Evolutionary conservation across 2,888 invertebrate species (phyloP).

Genomic region (Drosophila nigricruria): DNA sequence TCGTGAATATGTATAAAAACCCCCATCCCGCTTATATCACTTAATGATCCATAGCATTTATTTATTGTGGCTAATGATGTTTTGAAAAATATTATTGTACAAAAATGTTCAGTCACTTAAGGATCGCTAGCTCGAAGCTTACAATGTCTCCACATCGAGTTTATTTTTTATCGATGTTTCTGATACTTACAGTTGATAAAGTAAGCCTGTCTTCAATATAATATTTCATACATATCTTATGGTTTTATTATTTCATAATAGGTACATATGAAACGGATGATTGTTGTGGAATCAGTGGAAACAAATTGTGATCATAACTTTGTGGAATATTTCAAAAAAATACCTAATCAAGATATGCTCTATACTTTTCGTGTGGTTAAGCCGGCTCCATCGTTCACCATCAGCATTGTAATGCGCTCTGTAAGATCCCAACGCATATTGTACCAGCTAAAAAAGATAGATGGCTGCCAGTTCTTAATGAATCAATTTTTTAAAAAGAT

Average conservation of each 20-base stretch:
- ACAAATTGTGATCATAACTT: constrained; percentile 39
- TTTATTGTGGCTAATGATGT: background rate
- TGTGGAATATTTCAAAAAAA: constrained; percentile 34
- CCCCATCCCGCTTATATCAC: too few relatives aligned
- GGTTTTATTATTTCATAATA: background rate
- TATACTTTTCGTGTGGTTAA: constrained; percentile 37
- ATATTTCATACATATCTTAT: background rate
- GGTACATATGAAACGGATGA: constrained; percentile 12
- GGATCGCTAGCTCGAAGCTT: background rate
- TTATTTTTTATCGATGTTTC: too few relatives aligned
- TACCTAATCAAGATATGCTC: background rate
- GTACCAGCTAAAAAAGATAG: constrained; percentile 23
- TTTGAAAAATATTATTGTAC: background rate
- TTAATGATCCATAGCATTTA: too few relatives aligned
- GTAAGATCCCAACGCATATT: constrained; percentile 15
- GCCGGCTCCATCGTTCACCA: background rate
- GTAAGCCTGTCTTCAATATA: background rate
- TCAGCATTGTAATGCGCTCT: constrained; percentile 17
- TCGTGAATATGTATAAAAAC: too few relatives aligned
- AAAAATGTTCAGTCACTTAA: background rate
- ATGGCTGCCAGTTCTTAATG: constrained; percentile 46
- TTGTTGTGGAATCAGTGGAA: constrained; percentile 11
- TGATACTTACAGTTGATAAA: background rate
- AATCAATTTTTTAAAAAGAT: constrained; percentile 34
- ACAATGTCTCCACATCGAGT: background rate